phyloP scores from a whole-genome alignment of 1,140 invertebrate genomes.

The Listronotus oregonensis region DNA sequence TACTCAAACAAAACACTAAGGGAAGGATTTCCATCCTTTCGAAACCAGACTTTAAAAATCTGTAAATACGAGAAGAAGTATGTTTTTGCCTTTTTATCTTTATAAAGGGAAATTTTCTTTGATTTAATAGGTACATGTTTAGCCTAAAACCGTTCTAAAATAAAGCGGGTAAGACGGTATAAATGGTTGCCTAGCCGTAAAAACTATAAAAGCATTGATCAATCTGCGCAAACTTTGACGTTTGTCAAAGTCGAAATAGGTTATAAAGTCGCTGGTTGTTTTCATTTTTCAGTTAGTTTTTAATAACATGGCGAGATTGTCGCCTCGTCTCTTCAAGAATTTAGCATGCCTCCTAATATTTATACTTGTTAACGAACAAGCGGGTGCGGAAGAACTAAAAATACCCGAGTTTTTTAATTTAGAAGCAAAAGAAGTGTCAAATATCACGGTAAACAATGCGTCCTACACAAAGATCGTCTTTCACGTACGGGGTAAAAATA shows the following conservation, averaged over 20 bases:
- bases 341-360: constrained; percentile 37
- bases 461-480: constrained; percentile 45
- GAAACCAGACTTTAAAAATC: no score
- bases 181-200: no score
- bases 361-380: constrained; percentile 10
- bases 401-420: constrained; percentile 39
- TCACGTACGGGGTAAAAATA: constrained; percentile 49
- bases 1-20: no score
- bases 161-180: not conserved
- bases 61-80: no score
- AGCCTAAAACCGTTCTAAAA: not conserved
- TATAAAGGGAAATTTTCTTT: not conserved
- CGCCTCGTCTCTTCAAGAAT: constrained; percentile 38
- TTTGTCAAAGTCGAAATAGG: constrained; percentile 24
- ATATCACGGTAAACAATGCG: constrained; percentile 35
- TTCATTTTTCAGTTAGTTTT: constrained; percentile 41
- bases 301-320: constrained; percentile 49
- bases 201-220: no score
- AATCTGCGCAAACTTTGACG: constrained; percentile 5
- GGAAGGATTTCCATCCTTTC: no score
- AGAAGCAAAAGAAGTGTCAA: constrained; percentile 23
- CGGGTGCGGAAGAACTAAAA: constrained; percentile 21
- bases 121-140: not conserved
- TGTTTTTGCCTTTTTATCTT: no score
- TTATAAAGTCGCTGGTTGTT: constrained; percentile 43